Evolutionary conservation across 2,888 invertebrate genomes (phyloP), one percentile per base, ranked within the genome.

Genomic region (Eurytoma californica): DNA sequence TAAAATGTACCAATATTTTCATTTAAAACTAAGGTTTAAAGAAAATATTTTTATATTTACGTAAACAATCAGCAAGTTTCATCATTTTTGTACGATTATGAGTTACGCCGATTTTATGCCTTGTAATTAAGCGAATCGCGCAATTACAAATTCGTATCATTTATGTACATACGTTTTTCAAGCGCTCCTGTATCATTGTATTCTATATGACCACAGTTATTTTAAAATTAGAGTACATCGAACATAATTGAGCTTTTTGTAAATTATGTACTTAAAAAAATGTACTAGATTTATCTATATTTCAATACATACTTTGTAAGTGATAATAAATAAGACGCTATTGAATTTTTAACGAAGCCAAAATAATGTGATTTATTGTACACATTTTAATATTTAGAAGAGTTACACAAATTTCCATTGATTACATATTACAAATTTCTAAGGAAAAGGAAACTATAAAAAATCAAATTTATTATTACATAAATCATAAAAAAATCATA

Each of bases 251-350:
- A 60, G 66, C 53, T 67, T 66, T 51, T 67, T 72, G 53, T 57
- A 60, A 66, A 60, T 16, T 60, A 58, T 12, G 73, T 74, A 68
- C 73, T 79, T 78, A 68, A 73, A 30, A 18, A 39, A 18, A 1
- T 39, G 24, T 69, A 39, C 65, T 30, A 67, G 66, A 60, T 66
- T 39, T 72, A 53, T 68, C 20, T 65, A n/a, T 57, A 16, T 51
- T 65, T 65, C 24, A 57, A 14, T 78, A 65, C 69, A 24, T 69
- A 78, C 18, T 57, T 47, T 73, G 18, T 14, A 13, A 53, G 9
- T 55, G 4, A 18, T 39, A 74, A 79, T 79, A 70, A 74, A 79
- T 74, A 63, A 74, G 30, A 63, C 47, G 74, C n/a, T 49, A 51
- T 60, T 60, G n/a, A 49, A 16, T 66, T 14, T 69, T 79, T 60